These are phyloP conservation scores for Hippocampus zosterae DNA, from an alignment of 2,113 vertebrate species.

Conservation along the genomic window DNA sequence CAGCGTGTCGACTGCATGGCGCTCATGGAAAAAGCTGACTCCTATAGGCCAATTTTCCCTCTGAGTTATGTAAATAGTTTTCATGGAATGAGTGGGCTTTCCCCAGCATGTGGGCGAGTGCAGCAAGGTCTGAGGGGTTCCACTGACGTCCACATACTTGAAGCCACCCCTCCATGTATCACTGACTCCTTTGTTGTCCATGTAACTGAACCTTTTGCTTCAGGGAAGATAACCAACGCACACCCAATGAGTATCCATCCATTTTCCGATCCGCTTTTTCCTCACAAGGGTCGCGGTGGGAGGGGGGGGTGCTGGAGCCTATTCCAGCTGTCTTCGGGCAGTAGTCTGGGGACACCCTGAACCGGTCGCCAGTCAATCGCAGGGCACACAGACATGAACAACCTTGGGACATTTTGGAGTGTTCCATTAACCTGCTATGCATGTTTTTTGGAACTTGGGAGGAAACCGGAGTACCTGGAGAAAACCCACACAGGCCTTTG, in stretches of 20 bases:
- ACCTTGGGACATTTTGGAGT: too few species aligned
- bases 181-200: conserved; percentile 40
- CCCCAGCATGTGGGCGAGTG: conserved; percentile 45
- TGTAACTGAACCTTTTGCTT: neutral
- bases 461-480: too few species aligned
- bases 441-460: too few species aligned
- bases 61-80: conserved; percentile 64
- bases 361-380: too few species aligned
- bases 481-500: too few species aligned
- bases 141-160: conserved; percentile 9
- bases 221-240: neutral
- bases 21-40: conserved; percentile 65
- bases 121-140: conserved; percentile 43
- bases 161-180: conserved; percentile 13
- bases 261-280: too few species aligned
- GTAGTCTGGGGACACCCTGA: too few species aligned
- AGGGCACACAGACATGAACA: too few species aligned
- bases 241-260: neutral
- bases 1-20: conserved; percentile 60
- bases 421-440: too few species aligned
- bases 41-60: conserved; percentile 58
- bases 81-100: conserved; percentile 62
- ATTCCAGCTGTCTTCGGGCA: too few species aligned
- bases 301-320: too few species aligned
- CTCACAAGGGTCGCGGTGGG: too few species aligned